Base-by-base conservation (phyloP, 92 coral and sea anemone genomes). In the Isaurus tuberculatus region DNA sequence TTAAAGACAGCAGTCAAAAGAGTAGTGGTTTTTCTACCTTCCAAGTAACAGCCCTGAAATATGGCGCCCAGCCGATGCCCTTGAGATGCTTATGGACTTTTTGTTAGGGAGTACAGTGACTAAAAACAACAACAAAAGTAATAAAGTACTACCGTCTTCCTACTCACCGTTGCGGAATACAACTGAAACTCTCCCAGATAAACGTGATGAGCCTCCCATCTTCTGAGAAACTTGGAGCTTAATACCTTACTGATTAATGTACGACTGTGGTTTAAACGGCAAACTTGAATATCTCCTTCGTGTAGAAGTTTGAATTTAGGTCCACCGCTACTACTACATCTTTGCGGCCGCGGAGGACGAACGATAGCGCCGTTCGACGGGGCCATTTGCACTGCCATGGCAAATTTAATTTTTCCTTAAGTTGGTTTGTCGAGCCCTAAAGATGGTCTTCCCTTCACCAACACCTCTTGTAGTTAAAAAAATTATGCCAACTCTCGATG, bases 241-340 rank as follows among this genome's bases (percentile, higher is more conserved):
- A 97, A 85, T n/a, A 97, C 98, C 88, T 97, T 97, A 61, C 99
- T 97, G 86, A 97, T 86, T 80, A 97, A 88, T 57, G 99, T 97
- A 31, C 97, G 88, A 77, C 97, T 94, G 81, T 97, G 99, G 90
- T 94, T 97, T 70, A 97, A 87, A 40, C 99, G 99, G 85, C 99
- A 97, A 57, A 97, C 98, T 89, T 97, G 99, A 43, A 97, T 90
- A 65, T 97, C 99, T 20, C 99, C 99, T 91, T 97, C 98, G 92
- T 97, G 97, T 8, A 97, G 82, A n/a, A 97, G 94, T 87, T 97
- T 97, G 80, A 97, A 97, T 88, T 97, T 97, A 34, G 98, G 95
- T 23, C 99, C 98, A 2, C 94, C 97, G 57, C 97, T 95, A 65
- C 94, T 89, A 72, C 98, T 94, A 28, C 94, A 91, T 11, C 98